Evolutionary conservation across 2,113 vertebrate genomes (phyloP), one percentile per base, ranked within the genome.

Genomic region (Ophiodon elongatus): DNA sequence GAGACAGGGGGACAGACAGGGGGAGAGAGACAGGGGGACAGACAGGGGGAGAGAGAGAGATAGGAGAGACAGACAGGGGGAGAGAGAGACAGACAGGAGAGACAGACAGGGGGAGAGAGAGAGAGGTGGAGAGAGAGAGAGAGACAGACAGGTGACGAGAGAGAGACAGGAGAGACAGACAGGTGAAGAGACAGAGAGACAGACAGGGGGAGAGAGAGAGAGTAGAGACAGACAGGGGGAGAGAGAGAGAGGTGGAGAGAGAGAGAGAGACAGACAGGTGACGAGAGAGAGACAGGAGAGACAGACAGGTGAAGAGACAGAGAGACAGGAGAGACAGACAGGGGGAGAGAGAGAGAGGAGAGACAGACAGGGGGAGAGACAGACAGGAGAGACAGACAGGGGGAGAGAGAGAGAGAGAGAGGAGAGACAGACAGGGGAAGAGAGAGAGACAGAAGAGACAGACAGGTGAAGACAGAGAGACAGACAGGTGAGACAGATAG

Each of bases 251-350:
- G n/a, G n/a, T 2, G 2, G 50, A n/a, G n/a, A n/a, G n/a, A n/a
- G n/a, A n/a, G n/a, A n/a, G 23, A 19, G 52, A 69, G 69, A 39
- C 7, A 21, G 57, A 57, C 56, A 50, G 39, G 45, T 6, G 6
- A 73, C 11, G 91, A 43, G 90, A 87, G 11, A 95, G 91, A 3
- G 95, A 96, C 73, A 94, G 88, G 60, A 94, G 35, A 84, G 80
- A 76, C 37, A 69, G 57, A 85, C 75, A 57, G 31, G 63, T 37
- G 21, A 19, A 45, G 31, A 62, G 47, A 45, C n/a, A n/a, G n/a
- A n/a, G n/a, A n/a, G 0, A 33, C n/a, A n/a, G n/a, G n/a, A 27
- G 31, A n/a, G 56, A 83, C 70, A 56, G 27, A 15, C 29, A n/a
- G n/a, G n/a, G n/a, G n/a, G 25, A 59, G 59, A 45, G 7, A 21